Percentiles rank a stretch among this genome's conserved stretches.
Evolutionary conservation across 1,140 invertebrate genomes (phyloP).

Genomic region (Anadara kagoshimensis): DNA sequence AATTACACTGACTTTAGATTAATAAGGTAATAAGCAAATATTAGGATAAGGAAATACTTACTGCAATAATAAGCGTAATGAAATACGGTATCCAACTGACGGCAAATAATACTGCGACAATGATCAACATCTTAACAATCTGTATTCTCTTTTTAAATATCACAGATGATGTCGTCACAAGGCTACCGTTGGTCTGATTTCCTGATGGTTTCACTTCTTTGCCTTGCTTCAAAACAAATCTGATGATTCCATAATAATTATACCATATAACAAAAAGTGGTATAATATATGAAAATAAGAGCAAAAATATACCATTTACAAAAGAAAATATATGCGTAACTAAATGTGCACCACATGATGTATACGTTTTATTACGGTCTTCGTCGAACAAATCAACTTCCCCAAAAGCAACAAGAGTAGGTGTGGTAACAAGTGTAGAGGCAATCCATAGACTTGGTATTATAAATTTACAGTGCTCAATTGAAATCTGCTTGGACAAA

Average conservation of each 20-base stretch:
- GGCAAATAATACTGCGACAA: conserved; percentile 50
- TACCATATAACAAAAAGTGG: conserved; percentile 38
- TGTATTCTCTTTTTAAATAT: conserved; percentile 41
- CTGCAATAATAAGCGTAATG: conserved; percentile 38
- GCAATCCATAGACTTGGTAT: conserved; percentile 38
- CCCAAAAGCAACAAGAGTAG: conserved; percentile 42
- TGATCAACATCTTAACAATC: conserved; percentile 57
- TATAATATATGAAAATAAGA: conserved; percentile 46
- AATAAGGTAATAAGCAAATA: too few relatives aligned
- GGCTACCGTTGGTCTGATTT: background rate
- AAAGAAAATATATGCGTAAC: conserved; percentile 27
- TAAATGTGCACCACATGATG: conserved; percentile 19
- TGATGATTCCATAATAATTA: conserved; percentile 43
- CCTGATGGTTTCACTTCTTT: background rate
- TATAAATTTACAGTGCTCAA: conserved; percentile 2
- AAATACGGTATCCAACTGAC: conserved; percentile 59
- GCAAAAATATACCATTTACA: conserved; percentile 36
- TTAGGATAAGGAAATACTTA: conserved; percentile 35
- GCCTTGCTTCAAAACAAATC: conserved; percentile 38
- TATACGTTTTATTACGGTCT: conserved; percentile 10
- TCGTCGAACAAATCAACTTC: background rate
- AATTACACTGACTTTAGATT: too few relatives aligned
- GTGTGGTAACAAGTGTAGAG: conserved; percentile 28
- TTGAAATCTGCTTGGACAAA: conserved; percentile 8
- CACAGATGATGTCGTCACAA: background rate